These are phyloP conservation scores for Cyclargus thomasi DNA, from an alignment of 1,140 invertebrate species.

Conservation along the genomic window DNA sequence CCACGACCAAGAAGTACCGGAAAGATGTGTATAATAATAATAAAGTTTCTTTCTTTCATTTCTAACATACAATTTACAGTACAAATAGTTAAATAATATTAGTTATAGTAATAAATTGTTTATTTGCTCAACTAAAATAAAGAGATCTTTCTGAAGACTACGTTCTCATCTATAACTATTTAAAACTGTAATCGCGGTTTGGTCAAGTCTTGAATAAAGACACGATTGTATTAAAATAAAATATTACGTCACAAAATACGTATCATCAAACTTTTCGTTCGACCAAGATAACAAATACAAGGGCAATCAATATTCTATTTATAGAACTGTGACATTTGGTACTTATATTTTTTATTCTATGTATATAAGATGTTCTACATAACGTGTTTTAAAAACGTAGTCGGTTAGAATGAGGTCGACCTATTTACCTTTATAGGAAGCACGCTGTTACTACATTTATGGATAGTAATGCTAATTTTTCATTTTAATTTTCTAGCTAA, in stretches of 20 bases:
- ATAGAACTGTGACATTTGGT: not conserved
- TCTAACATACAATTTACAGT: too few species aligned
- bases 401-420: not conserved
- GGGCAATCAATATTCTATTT: constrained; percentile 3
- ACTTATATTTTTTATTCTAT: not conserved
- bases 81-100: too few species aligned
- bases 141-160: too few species aligned
- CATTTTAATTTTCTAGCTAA: not conserved
- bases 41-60: too few species aligned
- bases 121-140: too few species aligned
- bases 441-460: not conserved
- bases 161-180: too few species aligned
- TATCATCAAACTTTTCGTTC: not conserved
- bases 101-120: too few species aligned
- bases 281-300: not conserved
- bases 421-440: not conserved
- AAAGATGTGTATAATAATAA: too few species aligned
- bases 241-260: not conserved
- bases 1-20: too few species aligned
- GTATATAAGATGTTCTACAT: not conserved
- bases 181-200: too few species aligned
- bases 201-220: too few species aligned
- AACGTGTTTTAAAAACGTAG: not conserved
- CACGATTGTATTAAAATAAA: not conserved
- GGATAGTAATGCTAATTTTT: not conserved